These are phyloP conservation scores for Lemur catta DNA, from an alignment of 2,797 vertebrate species.

Conservation along the genomic window DNA sequence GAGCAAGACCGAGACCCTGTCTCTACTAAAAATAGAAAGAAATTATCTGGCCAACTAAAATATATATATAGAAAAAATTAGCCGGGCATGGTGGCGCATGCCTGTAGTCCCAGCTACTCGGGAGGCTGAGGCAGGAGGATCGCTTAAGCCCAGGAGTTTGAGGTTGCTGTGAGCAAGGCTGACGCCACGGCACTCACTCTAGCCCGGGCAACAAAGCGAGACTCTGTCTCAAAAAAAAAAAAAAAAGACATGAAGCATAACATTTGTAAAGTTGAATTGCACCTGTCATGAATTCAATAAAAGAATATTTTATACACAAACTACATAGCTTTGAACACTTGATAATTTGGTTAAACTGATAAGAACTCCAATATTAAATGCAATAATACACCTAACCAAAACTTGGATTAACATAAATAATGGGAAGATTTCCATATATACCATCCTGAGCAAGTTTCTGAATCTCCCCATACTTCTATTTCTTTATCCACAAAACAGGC, in stretches of 20 bases:
- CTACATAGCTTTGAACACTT: neutral
- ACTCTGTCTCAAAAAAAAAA: too few relatives aligned
- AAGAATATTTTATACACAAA: slow-evolving; percentile 43
- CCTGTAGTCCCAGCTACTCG: too few relatives aligned
- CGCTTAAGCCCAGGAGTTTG: too few relatives aligned
- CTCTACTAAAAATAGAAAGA: too few relatives aligned
- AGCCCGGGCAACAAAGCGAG: too few relatives aligned
- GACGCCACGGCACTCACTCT: too few relatives aligned
- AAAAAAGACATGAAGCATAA: neutral
- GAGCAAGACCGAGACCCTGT: too few relatives aligned
- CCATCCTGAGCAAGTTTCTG: neutral
- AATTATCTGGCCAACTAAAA: too few relatives aligned
- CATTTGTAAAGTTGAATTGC: slow-evolving; percentile 28
- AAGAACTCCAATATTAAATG: slow-evolving; percentile 38
- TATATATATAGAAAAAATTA: too few relatives aligned
- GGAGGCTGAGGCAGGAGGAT: too few relatives aligned
- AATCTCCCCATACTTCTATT: neutral
- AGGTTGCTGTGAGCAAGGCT: too few relatives aligned
- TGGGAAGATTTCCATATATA: neutral
- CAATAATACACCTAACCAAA: slow-evolving; percentile 15
- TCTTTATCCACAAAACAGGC: neutral
- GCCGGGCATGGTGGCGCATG: too few relatives aligned
- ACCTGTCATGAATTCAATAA: slow-evolving; percentile 49
- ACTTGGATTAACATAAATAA: neutral
- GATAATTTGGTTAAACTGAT: slow-evolving; percentile 18